These are phyloP conservation scores for Zosterops japonicus DNA, from an alignment of 2,113 vertebrate species.

Conservation along the genomic window DNA sequence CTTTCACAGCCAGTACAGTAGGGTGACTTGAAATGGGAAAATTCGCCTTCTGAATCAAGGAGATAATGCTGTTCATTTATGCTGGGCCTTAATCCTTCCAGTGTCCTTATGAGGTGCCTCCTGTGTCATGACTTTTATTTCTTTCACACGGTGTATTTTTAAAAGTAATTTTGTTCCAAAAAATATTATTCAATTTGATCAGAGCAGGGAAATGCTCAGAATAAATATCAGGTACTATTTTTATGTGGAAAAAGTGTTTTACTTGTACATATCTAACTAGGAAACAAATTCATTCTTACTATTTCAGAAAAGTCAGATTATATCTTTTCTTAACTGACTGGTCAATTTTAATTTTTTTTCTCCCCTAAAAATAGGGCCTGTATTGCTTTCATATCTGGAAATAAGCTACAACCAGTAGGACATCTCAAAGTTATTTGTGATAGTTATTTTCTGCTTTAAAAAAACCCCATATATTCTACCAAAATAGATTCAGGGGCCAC, in stretches of 20 bases:
- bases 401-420: not conserved
- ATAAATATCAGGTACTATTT: not conserved
- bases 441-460: not conserved
- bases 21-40: not conserved
- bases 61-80: not conserved
- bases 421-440: not conserved
- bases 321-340: not conserved
- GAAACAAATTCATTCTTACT: not conserved
- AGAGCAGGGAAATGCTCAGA: not conserved
- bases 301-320: not conserved
- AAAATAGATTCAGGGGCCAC: not conserved
- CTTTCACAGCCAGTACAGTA: not conserved
- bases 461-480: not conserved
- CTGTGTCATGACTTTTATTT: not conserved
- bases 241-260: not conserved
- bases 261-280: not conserved
- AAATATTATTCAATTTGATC: not conserved
- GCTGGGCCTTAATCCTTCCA: not conserved
- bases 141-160: accelerated
- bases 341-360: not conserved
- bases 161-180: not conserved
- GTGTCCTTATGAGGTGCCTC: not conserved
- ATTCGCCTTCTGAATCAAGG: not conserved
- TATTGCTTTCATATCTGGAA: not conserved
- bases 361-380: not conserved